A percentile compares a stretch with the other conserved stretches of the same genome.
phyloP scores from a whole-genome alignment of 2,888 invertebrate genomes.

The Tachina fera region DNA sequence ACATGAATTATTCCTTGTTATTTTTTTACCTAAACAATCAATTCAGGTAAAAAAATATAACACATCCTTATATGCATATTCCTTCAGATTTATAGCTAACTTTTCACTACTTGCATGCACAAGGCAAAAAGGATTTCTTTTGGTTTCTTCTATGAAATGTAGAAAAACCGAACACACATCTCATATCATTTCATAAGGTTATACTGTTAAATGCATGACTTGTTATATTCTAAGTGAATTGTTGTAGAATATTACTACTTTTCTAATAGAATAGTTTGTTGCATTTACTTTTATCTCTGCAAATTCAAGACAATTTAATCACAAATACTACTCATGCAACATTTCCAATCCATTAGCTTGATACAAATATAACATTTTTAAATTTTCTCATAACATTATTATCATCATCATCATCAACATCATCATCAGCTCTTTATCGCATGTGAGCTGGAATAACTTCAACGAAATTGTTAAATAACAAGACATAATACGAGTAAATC shows the following conservation, averaged over 20 bases:
- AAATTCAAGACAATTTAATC: slow-evolving; percentile 71
- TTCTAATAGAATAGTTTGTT: slow-evolving; percentile 56
- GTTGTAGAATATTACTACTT: slow-evolving; percentile 52
- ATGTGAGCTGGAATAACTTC: slow-evolving; percentile 7
- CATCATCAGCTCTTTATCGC: not conserved
- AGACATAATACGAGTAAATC: no score
- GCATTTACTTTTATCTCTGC: slow-evolving; percentile 58
- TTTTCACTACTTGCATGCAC: no score
- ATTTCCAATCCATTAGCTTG: slow-evolving; percentile 70
- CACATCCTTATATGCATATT: no score
- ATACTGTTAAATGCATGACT: slow-evolving; percentile 43
- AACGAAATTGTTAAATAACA: no score
- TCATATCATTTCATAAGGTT: not conserved
- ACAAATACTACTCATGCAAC: slow-evolving; percentile 69
- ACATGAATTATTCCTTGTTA: no score
- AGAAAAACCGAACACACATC: not conserved
- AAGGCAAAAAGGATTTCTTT: not conserved
- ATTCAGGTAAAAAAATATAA: no score
- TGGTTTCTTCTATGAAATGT: not conserved
- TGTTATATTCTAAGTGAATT: slow-evolving; percentile 29
- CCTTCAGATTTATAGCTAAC: no score
- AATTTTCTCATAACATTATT: slow-evolving; percentile 47
- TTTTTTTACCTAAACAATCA: no score
- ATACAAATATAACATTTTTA: slow-evolving; percentile 62
- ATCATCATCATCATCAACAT: no score